Conservation (phyloP, 1,140 invertebrate genomes). For the Papilio glaucus region DNA sequence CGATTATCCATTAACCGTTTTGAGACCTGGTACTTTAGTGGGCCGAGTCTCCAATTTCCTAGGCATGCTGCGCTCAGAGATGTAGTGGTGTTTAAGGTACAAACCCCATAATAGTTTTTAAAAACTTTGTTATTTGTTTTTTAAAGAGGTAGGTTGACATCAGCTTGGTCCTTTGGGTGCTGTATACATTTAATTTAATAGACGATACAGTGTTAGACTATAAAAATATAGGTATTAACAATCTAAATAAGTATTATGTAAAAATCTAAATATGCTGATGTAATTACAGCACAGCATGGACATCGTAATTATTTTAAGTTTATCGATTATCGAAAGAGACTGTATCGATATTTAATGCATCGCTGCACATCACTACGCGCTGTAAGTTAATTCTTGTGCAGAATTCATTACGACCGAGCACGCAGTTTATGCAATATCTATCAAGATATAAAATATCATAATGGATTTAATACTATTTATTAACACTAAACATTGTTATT, state of each 20-base stretch:
- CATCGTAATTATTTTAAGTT: not conserved
- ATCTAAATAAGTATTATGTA: too few species aligned
- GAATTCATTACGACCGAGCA: slow-evolving; percentile 3
- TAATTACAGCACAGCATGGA: not conserved
- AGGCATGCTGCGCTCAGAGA: not conserved
- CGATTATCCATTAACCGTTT: slow-evolving; percentile 20
- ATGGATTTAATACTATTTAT: not conserved
- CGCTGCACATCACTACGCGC: not conserved
- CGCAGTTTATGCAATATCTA: not conserved
- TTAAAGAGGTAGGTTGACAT: too few species aligned
- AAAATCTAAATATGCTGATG: not conserved
- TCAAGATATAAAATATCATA: not conserved
- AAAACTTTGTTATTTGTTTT: too few species aligned
- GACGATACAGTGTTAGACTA: too few species aligned
- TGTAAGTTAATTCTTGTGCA: slow-evolving; percentile 24
- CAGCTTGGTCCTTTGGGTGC: too few species aligned
- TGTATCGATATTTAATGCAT: not conserved
- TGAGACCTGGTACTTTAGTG: not conserved
- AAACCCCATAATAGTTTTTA: not conserved
- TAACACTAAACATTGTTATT: not conserved
- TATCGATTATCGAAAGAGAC: not conserved
- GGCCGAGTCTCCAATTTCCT: slow-evolving; percentile 7
- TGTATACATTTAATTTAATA: too few species aligned
- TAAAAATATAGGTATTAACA: too few species aligned
- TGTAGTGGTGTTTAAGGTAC: not conserved